Evolutionary conservation across 2,888 invertebrate species (phyloP), one percentile per base, ranked within the genome.

Genomic region (Lasius fuliginosus): DNA sequence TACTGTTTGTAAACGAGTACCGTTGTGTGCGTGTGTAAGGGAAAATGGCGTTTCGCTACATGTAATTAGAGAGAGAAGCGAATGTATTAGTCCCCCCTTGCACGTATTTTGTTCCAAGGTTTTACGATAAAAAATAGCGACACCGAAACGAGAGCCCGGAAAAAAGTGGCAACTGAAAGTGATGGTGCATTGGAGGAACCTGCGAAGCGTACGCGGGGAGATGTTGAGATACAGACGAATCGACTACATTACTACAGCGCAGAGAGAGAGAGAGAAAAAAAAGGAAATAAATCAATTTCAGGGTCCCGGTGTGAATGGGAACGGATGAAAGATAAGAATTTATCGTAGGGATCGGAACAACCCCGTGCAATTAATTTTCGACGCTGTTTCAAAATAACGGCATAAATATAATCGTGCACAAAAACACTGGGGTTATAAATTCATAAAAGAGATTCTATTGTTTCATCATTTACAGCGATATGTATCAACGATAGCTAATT

Each of bases 241-340:
- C 12, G 23, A 4, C 27, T 53, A 5, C 40, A 36, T 71, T 36
- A 46, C 46, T 23, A 18, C 18, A 4, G 8, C 18, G 36, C 3
- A 3, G 30, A 33, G 30, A 27, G 30, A 12, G 27, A 2, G 6
- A 12, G 5, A 30, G 11, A 36, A n/a, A 42, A 42, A 46, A 79
- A 60, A 46, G 36, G 11, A 4, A 58, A 46, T 62, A 60, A 62
- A 71, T 79, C 71, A 71, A 68, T 77, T 68, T 30, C 30, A 62
- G 8, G 40, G 18, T n/a, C 49, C n/a, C 27, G 18, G 36, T 36
- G 11, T 18, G 18, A 68, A 36, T 5, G 69, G 23, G n/a, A n/a
- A 36, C 18, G n/a, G 23, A 60, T 33, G 15, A 71, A 18, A 79
- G 46, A 79, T 79, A 62, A 79, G 46, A 68, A 71, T 71, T 79